phyloP scores from a whole-genome alignment of 2,888 invertebrate genomes.

The Leptinotarsa juncta region DNA sequence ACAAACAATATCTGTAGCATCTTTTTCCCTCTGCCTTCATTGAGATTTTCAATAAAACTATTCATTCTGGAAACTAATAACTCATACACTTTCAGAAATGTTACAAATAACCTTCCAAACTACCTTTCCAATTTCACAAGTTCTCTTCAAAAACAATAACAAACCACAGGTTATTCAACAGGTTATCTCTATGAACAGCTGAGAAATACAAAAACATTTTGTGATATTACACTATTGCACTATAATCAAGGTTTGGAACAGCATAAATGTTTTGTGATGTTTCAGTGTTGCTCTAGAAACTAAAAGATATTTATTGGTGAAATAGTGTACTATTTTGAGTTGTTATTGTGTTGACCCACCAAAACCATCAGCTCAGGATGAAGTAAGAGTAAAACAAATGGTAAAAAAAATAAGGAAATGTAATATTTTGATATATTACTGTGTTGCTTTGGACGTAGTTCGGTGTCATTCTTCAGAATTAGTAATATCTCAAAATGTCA shows the following conservation, averaged over 20 bases:
- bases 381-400: constrained; percentile 20
- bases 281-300: not conserved
- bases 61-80: too few species aligned
- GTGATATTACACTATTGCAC: not conserved
- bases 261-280: not conserved
- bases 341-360: constrained; percentile 22
- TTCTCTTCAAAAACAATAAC: not conserved
- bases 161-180: not conserved
- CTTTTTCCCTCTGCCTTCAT: not conserved
- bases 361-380: constrained; percentile 18
- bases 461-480: too few species aligned
- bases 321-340: constrained; percentile 14
- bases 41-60: not conserved
- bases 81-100: too few species aligned
- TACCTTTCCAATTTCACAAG: not conserved
- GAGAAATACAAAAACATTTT: too few species aligned
- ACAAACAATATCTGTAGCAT: not conserved
- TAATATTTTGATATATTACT: constrained; percentile 21
- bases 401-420: constrained; percentile 17
- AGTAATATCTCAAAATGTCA: too few species aligned
- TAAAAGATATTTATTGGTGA: constrained; percentile 15
- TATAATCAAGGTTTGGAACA: constrained; percentile 15
- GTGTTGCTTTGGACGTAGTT: constrained; percentile 3
- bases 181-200: not conserved
- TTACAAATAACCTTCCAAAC: not conserved